These are phyloP conservation scores for Synanthedon vespiformis DNA, from an alignment of 2,888 invertebrate species.

Conservation along the genomic window DNA sequence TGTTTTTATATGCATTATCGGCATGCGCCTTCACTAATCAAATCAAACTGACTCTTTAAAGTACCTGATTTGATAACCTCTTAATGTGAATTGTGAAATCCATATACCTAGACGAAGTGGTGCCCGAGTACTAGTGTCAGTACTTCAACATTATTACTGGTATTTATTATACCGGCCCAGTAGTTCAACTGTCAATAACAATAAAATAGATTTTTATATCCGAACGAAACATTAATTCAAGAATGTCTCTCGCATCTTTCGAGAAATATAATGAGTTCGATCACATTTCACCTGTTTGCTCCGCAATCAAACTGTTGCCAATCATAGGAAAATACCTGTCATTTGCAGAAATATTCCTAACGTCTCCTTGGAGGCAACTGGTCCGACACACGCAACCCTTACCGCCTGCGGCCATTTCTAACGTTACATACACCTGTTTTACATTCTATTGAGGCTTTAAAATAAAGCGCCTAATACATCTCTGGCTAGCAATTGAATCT, in stretches of 20 bases:
- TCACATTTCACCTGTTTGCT: neutral
- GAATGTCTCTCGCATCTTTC: no score
- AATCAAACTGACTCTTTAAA: no score
- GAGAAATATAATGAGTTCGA: slow-evolving; percentile 1
- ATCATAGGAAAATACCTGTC: slow-evolving; percentile 55
- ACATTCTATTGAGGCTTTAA: slow-evolving; percentile 18
- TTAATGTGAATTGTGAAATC: no score
- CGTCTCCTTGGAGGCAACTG: slow-evolving; percentile 52
- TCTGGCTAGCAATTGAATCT: slow-evolving; percentile 20
- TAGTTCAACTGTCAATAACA: slow-evolving; percentile 14
- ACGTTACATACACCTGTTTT: slow-evolving; percentile 40
- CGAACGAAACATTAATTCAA: neutral
- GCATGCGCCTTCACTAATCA: no score
- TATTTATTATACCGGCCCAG: no score
- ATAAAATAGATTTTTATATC: neutral
- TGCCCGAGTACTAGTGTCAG: no score
- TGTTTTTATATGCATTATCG: no score
- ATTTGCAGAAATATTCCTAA: slow-evolving; percentile 51
- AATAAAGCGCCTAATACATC: slow-evolving; percentile 28
- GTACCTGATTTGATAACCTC: no score
- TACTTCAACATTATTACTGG: no score
- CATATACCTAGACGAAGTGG: no score
- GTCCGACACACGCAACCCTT: slow-evolving; percentile 60
- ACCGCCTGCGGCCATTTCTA: slow-evolving; percentile 47
- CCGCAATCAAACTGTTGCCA: slow-evolving; percentile 6